These are phyloP conservation scores for Gambusia yucatana DNA, from an alignment of 2,797 vertebrate genomes.

Conservation along the genomic window DNA sequence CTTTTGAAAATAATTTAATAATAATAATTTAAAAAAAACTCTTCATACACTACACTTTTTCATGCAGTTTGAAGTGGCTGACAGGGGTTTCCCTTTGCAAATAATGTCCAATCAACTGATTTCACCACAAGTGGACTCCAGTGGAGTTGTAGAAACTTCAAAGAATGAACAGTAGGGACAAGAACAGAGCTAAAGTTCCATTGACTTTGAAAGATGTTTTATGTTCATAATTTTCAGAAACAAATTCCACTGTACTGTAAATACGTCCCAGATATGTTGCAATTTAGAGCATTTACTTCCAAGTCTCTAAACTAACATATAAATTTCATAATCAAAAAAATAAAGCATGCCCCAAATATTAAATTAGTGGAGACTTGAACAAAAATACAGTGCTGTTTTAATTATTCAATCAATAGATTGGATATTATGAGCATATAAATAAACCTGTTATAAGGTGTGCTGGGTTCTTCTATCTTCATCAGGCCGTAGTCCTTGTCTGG, in stretches of 20 bases:
- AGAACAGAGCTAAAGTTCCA: too few species aligned
- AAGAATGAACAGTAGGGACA: too few species aligned
- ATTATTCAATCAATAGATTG: neutral
- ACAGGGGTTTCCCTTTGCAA: too few species aligned
- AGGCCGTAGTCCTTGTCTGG: conserved; percentile 96
- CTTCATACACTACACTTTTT: neutral
- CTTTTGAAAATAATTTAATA: neutral
- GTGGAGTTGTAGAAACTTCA: neutral
- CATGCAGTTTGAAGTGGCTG: neutral
- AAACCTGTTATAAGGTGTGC: conserved; percentile 95
- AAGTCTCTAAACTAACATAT: neutral
- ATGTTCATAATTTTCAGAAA: too few species aligned
- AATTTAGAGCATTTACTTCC: neutral
- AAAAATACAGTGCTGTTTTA: neutral
- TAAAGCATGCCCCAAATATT: neutral
- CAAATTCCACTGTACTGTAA: neutral
- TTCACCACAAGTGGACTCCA: neutral
- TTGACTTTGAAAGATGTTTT: too few species aligned
- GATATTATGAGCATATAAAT: neutral
- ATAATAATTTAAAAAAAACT: neutral
- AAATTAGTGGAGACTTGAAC: neutral
- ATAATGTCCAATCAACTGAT: neutral
- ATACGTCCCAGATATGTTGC: neutral
- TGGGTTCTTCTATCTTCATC: conserved; percentile 99
- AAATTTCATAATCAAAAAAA: neutral